Evolutionary conservation across 1,140 invertebrate species (phyloP).

Genomic region (Drusus annulatus): DNA sequence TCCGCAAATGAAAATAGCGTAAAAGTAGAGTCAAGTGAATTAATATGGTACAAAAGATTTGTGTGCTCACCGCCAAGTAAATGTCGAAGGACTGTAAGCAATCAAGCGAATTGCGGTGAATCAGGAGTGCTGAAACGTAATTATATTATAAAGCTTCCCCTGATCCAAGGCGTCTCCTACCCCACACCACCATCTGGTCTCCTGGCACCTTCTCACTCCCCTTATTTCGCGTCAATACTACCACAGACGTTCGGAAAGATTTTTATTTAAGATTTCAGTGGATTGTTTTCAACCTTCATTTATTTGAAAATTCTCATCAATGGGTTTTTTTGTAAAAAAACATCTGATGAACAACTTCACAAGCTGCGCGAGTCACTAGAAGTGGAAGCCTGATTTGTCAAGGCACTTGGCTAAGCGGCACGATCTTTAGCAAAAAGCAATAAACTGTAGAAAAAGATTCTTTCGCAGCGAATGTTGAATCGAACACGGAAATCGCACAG

Average conservation of each 20-base stretch:
- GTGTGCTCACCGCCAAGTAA: conserved; percentile 44
- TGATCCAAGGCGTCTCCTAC: not conserved
- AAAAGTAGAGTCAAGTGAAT: too few relatives aligned
- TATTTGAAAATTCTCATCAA: too few relatives aligned
- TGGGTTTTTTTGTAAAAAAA: too few relatives aligned
- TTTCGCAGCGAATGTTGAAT: too few relatives aligned
- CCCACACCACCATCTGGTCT: not conserved
- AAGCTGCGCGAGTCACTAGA: too few relatives aligned
- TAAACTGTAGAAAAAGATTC: too few relatives aligned
- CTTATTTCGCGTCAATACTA: not conserved
- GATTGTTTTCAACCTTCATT: too few relatives aligned
- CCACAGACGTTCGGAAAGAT: not conserved
- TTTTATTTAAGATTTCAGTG: not conserved
- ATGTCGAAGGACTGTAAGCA: conserved; percentile 58
- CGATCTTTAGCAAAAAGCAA: too few relatives aligned
- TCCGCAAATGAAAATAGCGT: not conserved
- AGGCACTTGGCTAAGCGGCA: too few relatives aligned
- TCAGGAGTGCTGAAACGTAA: conserved; percentile 58
- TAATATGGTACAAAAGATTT: not conserved
- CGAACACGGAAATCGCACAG: too few relatives aligned
- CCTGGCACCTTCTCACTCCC: not conserved
- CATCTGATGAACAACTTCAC: too few relatives aligned
- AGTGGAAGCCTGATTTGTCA: too few relatives aligned
- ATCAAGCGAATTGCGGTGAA: conserved; percentile 59
- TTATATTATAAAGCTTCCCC: conserved; percentile 54